Evolutionary conservation across 2,797 vertebrate genomes (phyloP), one percentile per base, ranked within the genome.

Genomic region (Tragopan temminckii): DNA sequence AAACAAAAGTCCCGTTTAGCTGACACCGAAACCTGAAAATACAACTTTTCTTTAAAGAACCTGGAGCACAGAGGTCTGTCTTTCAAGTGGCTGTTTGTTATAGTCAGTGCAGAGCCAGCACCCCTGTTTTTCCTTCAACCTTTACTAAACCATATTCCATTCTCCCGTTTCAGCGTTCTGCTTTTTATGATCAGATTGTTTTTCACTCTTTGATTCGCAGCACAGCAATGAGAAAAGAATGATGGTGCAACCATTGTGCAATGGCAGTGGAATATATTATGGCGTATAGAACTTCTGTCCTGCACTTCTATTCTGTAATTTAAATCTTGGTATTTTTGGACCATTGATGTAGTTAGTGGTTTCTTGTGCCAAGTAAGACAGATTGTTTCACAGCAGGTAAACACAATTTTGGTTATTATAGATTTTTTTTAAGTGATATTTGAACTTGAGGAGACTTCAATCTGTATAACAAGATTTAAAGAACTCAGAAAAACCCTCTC

Each of bases 331-430:
- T 95, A 95, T 95, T 95, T 94, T 94, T 93, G 87, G 93, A 75
- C 45, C 58, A 40, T 67, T 93, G 94, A 96, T 96, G 88, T 86
- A 95, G 91, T 95, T 96, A 90, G 85, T 88, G 74, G 52, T 82
- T 95, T 75, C 89, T 62, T 50, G 74, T 93, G 94, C 95, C 96
- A 96, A 92, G 69, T 69, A 86, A 96, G 94, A 92, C 88, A 93
- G 94, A 97, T 96, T 91, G 93, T 89, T 95, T 95, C 95, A 86
- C 86, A 38, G 58, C 85, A 89, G 88, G 90, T 94, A 95, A 94
- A 96, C 59, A 50, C 62, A 71, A 93, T 96, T 97, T 92, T 89
- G 75, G 71, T 59, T 91, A 92, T 95, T 94, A 88, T 10, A 33
- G 45, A 79, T 48, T 24, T 88, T 80, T 94, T 88, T 88, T 79